Conservation (phyloP, 1,140 invertebrate genomes). For the Scaptodrosophila lebanonensis region DNA sequence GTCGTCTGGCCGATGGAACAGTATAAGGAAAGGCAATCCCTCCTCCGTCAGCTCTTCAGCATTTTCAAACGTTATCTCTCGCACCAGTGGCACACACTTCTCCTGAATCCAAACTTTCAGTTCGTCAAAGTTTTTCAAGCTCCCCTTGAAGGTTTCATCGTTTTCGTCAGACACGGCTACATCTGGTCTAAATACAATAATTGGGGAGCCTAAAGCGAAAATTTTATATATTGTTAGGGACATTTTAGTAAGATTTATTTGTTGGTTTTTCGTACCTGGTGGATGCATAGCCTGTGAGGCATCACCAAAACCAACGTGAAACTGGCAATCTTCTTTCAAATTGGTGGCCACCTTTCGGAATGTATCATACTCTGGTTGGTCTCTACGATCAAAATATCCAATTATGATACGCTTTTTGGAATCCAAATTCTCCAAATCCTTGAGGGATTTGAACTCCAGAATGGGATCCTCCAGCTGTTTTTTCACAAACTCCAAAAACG, state of each 20-base stretch:
- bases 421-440: conserved; percentile 88
- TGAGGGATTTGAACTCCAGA: conserved; percentile 85
- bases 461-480: conserved; percentile 95
- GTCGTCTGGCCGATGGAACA: conserved; percentile 95
- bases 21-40: conserved; percentile 98
- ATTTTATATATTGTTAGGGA: background rate
- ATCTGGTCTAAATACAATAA: conserved; percentile 89
- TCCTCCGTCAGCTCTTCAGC: conserved; percentile 99
- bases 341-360: conserved; percentile 90
- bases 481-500: conserved; percentile 90
- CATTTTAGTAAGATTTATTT: background rate
- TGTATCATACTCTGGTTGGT: conserved; percentile 87
- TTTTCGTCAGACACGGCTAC: conserved; percentile 86
- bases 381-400: conserved; percentile 92
- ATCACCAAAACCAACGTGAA: conserved; percentile 95
- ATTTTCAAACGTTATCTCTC: conserved; percentile 99
- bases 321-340: conserved; percentile 97
- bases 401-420: conserved; percentile 95
- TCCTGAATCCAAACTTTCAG: conserved; percentile 91
- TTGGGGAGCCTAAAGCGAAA: conserved; percentile 79
- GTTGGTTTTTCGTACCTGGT: conserved; percentile 78
- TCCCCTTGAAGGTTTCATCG: conserved; percentile 88
- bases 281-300: conserved; percentile 89
- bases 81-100: conserved; percentile 91
- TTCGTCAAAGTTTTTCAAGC: conserved; percentile 86